A percentile compares a stretch with the other conserved stretches of the same genome.
Evolutionary conservation across 2,888 invertebrate species (phyloP).

Genomic region (Lumbricus terrestris): DNA sequence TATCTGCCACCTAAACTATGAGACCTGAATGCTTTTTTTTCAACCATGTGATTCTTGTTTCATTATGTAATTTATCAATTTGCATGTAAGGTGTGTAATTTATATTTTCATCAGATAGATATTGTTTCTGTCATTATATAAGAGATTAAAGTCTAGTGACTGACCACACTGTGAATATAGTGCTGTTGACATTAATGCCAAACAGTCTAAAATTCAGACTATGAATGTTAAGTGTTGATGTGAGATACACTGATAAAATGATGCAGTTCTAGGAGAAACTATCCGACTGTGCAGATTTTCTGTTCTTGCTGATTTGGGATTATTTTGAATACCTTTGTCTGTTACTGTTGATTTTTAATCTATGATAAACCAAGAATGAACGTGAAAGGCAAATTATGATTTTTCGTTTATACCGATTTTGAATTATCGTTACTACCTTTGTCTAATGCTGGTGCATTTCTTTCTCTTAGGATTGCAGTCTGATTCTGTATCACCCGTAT

Average conservation of each 20-base stretch:
- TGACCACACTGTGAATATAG: not conserved
- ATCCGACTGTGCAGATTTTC: too few species aligned
- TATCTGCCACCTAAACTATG: too few species aligned
- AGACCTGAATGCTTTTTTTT: too few species aligned
- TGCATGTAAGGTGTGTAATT: too few species aligned
- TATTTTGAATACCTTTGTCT: too few species aligned
- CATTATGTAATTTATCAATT: too few species aligned
- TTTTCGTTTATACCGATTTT: not conserved
- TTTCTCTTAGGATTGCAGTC: constrained; percentile 78
- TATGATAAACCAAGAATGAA: too few species aligned
- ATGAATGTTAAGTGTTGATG: not conserved
- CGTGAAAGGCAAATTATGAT: not conserved
- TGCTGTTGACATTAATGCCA: not conserved
- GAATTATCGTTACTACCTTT: not conserved
- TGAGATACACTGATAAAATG: not conserved
- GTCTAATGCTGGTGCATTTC: not conserved
- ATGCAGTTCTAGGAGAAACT: not conserved
- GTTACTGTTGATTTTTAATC: too few species aligned
- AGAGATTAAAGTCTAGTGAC: not conserved
- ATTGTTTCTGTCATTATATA: not conserved
- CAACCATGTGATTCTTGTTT: too few species aligned
- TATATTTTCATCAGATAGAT: too few species aligned
- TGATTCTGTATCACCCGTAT: constrained; percentile 94
- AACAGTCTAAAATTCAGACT: not conserved
- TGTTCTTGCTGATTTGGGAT: too few species aligned